phyloP scores from a whole-genome alignment of 2,888 invertebrate species.

The Drosophila prostipennis region DNA sequence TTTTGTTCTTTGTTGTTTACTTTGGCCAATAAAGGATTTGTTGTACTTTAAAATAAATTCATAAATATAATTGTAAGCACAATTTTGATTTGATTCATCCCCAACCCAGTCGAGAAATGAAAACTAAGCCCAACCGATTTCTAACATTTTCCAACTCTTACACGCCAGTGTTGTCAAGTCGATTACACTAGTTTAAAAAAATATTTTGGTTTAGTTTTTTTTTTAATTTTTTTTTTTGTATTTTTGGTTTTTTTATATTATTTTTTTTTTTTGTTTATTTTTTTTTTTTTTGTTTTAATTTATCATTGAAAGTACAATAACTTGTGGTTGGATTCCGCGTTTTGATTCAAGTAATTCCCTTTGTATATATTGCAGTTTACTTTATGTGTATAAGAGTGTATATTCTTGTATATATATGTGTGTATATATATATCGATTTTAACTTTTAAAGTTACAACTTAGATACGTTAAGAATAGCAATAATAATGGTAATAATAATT shows the following conservation, averaged over 20 bases:
- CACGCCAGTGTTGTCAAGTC: constrained; percentile 7
- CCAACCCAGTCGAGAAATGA: constrained; percentile 42
- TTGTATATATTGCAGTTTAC: constrained; percentile 73
- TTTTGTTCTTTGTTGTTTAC: constrained; percentile 36
- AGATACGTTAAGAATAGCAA: constrained; percentile 57
- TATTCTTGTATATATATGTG: constrained; percentile 32
- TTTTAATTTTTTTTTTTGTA: no score
- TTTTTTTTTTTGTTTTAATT: no score
- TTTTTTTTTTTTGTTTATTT: no score
- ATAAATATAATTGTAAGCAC: constrained; percentile 72
- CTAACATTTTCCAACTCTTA: constrained; percentile 22
- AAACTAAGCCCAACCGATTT: constrained; percentile 36
- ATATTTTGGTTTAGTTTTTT: no score
- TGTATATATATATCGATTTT: constrained; percentile 61
- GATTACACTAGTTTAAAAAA: no score
- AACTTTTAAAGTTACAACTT: constrained; percentile 78
- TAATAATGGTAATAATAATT: constrained; percentile 64
- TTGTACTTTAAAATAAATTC: constrained; percentile 70
- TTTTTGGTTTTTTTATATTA: no score
- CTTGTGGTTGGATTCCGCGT: constrained; percentile 32
- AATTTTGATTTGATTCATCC: constrained; percentile 68
- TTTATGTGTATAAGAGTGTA: constrained; percentile 39
- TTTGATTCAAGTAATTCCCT: constrained; percentile 69
- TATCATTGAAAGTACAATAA: constrained; percentile 57
- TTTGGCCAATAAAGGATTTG: constrained; percentile 70